Evolutionary conservation across 2,888 invertebrate species (phyloP).

Genomic region (Ariolimax columbianus): DNA sequence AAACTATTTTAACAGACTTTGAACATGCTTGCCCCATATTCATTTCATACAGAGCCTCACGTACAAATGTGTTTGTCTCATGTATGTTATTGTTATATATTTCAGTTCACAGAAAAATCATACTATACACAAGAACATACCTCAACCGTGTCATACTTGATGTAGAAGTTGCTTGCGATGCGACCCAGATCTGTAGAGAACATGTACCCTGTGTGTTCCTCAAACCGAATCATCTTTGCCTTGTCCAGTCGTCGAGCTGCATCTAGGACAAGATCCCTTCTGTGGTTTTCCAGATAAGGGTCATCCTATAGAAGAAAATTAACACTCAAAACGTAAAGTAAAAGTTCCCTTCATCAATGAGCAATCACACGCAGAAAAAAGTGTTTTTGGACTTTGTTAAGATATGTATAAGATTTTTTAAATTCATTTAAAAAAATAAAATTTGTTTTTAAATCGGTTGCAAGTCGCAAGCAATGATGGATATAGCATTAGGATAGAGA

Average conservation of each 20-base stretch:
- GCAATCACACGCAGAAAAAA: too few species aligned
- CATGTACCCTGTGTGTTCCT: constrained; percentile 85
- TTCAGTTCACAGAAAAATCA: not conserved
- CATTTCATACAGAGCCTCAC: too few species aligned
- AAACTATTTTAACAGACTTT: too few species aligned
- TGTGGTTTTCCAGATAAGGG: constrained; percentile 87
- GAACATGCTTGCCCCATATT: too few species aligned
- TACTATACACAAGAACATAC: constrained; percentile 60
- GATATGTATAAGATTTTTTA: too few species aligned
- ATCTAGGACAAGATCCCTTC: constrained; percentile 87
- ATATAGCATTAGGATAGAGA: too few species aligned
- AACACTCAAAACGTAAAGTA: not conserved
- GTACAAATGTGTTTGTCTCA: too few species aligned
- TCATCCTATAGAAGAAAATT: constrained; percentile 83
- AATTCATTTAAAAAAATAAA: too few species aligned
- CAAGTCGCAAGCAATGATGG: too few species aligned
- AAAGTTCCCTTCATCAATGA: not conserved
- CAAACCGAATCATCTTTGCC: constrained; percentile 95
- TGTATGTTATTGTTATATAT: not conserved
- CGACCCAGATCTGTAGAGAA: constrained; percentile 88
- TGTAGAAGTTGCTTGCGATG: constrained; percentile 98
- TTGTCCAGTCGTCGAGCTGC: constrained; percentile 93
- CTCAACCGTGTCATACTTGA: constrained; percentile 96
- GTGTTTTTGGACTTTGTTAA: too few species aligned
- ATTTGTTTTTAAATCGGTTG: too few species aligned